Base-by-base conservation (phyloP, 1,140 invertebrate species). In the Diabrotica undecimpunctata region DNA sequence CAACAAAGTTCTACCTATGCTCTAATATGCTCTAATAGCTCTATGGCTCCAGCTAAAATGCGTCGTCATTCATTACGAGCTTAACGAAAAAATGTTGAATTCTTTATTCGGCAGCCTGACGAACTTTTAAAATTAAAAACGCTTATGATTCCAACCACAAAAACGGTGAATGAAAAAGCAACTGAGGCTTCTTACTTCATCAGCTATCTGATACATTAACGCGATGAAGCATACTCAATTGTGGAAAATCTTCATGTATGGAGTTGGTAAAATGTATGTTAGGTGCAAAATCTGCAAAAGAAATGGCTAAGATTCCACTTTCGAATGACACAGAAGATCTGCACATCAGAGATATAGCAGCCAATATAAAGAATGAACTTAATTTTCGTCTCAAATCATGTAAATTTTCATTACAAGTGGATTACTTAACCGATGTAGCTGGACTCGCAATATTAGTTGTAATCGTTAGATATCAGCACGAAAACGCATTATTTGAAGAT, bases 401-500 rank as follows among this genome's bases (percentile, higher is more conserved):
- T 54, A 25, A 58, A 38, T 67, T 54, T 55, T 38, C 62, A 5
- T 54, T 64, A 51, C 61, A 67, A 64, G 54, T 67, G 56, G 56
- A 67, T 50, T 61, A 67, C 25, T 64, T 62, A n/a, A 67, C 66
- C n/a, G 55, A 60, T 60, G 62, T 67, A 35, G 66, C 61, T n/a
- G 62, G 53, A n/a, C 61, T 67, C 4, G 61, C 61, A 51, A 36
- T 67, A 12, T 54, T 67, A 35, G 41, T 67, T 59, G 66, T 67
- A 9, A 55, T 64, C 54, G 61, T 67, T n/a, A 36, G 61, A 25
- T 67, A 64, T 55, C n/a, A n/a, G n/a, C n/a, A n/a, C n/a, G n/a
- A n/a, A n/a, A n/a, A n/a, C n/a, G n/a, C n/a, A n/a, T n/a, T 5
- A 39, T 11, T 64, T 37, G 37, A 54, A 64, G n/a, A 38, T 46